phyloP scores from a whole-genome alignment of 2,797 vertebrate genomes.

The Acridotheres tristis region DNA sequence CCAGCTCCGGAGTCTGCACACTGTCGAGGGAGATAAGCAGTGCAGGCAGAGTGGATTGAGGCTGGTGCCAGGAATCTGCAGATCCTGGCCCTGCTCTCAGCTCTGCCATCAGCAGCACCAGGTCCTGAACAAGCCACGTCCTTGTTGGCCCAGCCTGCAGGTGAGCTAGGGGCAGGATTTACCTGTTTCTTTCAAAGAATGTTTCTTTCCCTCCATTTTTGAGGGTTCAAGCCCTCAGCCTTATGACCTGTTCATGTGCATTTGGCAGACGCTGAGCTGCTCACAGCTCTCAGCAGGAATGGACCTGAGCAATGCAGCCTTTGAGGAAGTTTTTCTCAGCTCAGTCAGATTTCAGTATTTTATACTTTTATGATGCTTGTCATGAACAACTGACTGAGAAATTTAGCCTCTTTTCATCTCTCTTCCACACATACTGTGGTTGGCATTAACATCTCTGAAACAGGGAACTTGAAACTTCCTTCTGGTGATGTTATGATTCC shows the following conservation, averaged over 20 bases:
- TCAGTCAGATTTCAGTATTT: neutral
- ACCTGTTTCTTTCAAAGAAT: neutral
- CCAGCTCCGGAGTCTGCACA: neutral
- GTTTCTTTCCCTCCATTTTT: neutral
- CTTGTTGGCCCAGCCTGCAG: neutral
- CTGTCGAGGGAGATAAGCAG: neutral
- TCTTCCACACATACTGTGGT: neutral
- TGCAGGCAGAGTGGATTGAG: neutral
- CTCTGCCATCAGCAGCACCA: neutral
- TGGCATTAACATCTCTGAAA: neutral
- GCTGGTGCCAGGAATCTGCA: neutral
- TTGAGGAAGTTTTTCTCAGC: neutral
- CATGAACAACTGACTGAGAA: neutral
- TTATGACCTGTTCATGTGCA: neutral
- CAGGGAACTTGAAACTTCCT: neutral
- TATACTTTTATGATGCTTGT: neutral
- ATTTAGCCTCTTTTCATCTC: neutral
- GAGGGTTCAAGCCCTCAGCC: neutral
- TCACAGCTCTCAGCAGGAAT: neutral
- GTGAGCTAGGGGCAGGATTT: neutral
- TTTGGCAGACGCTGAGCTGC: neutral
- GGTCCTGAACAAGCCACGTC: neutral
- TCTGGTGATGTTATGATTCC: slow-evolving; percentile 7
- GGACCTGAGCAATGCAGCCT: neutral
- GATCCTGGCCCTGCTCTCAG: neutral